phyloP scores from a whole-genome alignment of 2,797 vertebrate species.

The Acanthornis magna region DNA sequence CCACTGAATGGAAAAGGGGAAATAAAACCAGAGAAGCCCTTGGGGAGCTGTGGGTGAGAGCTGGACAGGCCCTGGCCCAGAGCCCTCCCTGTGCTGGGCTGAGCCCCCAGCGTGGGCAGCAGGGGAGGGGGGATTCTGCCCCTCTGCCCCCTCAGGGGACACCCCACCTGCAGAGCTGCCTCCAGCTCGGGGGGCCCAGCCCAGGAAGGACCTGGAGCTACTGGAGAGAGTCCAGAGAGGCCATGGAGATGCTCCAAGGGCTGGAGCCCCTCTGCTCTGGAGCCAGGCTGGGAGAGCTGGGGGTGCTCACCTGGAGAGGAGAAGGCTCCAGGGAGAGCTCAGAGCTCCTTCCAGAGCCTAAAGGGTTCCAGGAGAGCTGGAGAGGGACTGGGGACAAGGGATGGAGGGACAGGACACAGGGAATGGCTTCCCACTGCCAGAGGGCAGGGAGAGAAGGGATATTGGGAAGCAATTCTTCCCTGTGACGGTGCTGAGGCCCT shows the following conservation, averaged over 20 bases:
- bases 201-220: neutral
- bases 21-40: neutral
- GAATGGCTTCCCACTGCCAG: neutral
- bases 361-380: neutral
- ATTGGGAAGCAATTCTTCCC: neutral
- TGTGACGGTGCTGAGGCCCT: neutral
- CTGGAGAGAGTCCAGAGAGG: neutral
- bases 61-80: neutral
- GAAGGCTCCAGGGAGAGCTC: neutral
- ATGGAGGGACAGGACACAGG: neutral
- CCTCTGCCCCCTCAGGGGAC: neutral
- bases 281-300: neutral
- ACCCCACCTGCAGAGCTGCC: neutral
- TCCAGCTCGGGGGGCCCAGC: neutral
- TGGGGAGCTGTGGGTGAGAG: neutral
- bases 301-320: neutral
- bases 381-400: neutral
- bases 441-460: rapidly evolving
- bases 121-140: neutral
- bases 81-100: neutral
- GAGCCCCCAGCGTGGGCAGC: neutral
- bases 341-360: neutral
- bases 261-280: neutral
- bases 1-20: neutral
- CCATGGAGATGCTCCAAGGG: neutral